phyloP scores from a whole-genome alignment of 2,888 invertebrate species.

The Cryptocheilus praepositus region DNA sequence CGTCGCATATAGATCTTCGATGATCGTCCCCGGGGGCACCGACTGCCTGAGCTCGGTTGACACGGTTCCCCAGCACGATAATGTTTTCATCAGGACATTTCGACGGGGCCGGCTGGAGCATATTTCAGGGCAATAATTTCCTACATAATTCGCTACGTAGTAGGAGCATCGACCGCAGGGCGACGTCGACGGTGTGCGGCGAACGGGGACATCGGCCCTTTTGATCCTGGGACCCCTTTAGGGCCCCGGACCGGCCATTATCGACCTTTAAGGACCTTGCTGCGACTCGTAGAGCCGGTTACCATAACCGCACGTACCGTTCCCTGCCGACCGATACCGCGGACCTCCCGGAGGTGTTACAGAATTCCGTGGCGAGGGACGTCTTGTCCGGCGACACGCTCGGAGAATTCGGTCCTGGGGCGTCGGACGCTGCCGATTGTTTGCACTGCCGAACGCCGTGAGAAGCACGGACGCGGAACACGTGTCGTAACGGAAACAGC shows the following conservation, averaged over 20 bases:
- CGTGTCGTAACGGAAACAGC: not conserved
- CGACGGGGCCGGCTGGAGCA: constrained; percentile 35
- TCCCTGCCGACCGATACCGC: constrained; percentile 28
- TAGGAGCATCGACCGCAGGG: constrained; percentile 52
- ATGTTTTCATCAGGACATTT: constrained; percentile 55
- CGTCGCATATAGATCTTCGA: too few relatives aligned
- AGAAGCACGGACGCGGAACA: not conserved
- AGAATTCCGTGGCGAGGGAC: constrained; percentile 31
- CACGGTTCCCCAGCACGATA: constrained; percentile 21
- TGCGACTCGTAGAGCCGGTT: constrained; percentile 56
- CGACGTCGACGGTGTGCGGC: constrained; percentile 39
- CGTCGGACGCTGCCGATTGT: constrained; percentile 7
- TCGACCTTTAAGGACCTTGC: constrained; percentile 68
- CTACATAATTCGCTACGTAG: constrained; percentile 25
- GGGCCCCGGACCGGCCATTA: constrained; percentile 52
- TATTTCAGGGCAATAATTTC: constrained; percentile 57
- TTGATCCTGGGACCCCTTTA: constrained; percentile 49
- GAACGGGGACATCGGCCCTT: constrained; percentile 62
- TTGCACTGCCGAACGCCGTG: not conserved
- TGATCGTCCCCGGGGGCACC: too few relatives aligned
- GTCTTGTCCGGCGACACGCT: constrained; percentile 20
- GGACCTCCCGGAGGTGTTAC: constrained; percentile 57
- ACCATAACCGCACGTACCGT: constrained; percentile 62
- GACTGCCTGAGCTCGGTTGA: too few relatives aligned
- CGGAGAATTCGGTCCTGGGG: constrained; percentile 13